Evolutionary conservation across 2,888 invertebrate species (phyloP).

Genomic region (Cephus nigrinus): DNA sequence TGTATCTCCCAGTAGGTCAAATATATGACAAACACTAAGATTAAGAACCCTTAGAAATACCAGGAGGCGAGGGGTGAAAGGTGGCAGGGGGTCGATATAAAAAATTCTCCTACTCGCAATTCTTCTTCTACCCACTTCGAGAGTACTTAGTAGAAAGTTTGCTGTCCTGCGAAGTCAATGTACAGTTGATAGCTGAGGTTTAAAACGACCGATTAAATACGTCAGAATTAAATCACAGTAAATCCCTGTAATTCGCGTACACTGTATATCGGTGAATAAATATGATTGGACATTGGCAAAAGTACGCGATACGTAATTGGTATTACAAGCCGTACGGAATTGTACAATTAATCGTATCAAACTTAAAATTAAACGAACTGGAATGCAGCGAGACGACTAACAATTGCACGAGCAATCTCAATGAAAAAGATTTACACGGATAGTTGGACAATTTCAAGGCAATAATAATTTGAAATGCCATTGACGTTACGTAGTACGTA

Average conservation of each 20-base stretch:
- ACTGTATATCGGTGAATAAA: not conserved
- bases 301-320: not conserved
- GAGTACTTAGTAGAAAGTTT: not conserved
- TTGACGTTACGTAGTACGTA: not conserved
- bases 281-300: not conserved
- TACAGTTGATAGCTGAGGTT: not conserved
- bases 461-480: not conserved
- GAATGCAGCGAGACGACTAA: not conserved
- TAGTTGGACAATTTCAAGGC: not conserved
- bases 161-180: not conserved
- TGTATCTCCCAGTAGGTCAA: not conserved
- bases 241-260: not conserved
- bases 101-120: not conserved
- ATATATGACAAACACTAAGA: not conserved
- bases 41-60: not conserved
- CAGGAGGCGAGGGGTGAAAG: no score
- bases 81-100: not conserved
- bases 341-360: not conserved
- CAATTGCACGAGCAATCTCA: not conserved
- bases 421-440: not conserved
- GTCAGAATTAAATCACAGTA: not conserved
- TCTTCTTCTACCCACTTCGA: not conserved
- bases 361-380: not conserved
- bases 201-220: not conserved
- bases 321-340: not conserved